Percentiles rank a stretch among this genome's conserved stretches.
phyloP scores from a whole-genome alignment of 2,797 vertebrate species.

The Anguilla megastoma region DNA sequence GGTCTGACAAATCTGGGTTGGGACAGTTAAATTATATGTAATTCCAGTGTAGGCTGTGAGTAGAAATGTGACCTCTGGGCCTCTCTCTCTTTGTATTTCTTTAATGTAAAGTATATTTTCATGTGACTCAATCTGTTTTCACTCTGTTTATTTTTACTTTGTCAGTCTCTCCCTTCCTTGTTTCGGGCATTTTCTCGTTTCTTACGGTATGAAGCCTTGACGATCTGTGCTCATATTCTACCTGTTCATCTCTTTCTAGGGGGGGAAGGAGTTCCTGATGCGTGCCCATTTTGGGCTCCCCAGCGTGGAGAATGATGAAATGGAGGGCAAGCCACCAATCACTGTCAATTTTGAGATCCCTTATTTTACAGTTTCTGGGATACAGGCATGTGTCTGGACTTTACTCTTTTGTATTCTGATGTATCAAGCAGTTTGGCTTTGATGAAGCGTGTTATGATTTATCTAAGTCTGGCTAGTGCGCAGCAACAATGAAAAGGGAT shows the following conservation, averaged over 20 bases:
- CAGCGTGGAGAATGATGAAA: conserved; percentile 87
- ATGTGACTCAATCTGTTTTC: neutral
- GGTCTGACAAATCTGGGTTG: no score
- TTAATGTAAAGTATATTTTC: neutral
- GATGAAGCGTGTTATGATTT: neutral
- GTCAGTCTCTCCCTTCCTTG: conserved; percentile 7
- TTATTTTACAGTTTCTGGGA: conserved; percentile 93
- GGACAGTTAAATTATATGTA: no score
- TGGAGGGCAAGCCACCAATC: conserved; percentile 88
- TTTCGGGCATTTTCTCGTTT: neutral
- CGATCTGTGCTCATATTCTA: neutral
- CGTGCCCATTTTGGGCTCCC: conserved; percentile 91
- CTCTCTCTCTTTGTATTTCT: no score
- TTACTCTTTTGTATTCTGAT: neutral
- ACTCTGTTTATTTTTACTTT: neutral
- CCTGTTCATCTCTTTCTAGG: conserved; percentile 60
- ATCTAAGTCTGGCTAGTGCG: neutral
- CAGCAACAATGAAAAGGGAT: conserved; percentile 23
- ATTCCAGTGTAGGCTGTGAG: no score
- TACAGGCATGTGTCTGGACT: conserved; percentile 74
- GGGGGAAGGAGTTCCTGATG: conserved; percentile 91
- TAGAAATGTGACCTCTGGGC: no score
- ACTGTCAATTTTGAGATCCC: conserved; percentile 94
- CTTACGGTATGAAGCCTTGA: neutral
- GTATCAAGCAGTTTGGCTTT: neutral